Conservation (phyloP, 2,888 invertebrate species). For the Eumerus sabulonum region DNA sequence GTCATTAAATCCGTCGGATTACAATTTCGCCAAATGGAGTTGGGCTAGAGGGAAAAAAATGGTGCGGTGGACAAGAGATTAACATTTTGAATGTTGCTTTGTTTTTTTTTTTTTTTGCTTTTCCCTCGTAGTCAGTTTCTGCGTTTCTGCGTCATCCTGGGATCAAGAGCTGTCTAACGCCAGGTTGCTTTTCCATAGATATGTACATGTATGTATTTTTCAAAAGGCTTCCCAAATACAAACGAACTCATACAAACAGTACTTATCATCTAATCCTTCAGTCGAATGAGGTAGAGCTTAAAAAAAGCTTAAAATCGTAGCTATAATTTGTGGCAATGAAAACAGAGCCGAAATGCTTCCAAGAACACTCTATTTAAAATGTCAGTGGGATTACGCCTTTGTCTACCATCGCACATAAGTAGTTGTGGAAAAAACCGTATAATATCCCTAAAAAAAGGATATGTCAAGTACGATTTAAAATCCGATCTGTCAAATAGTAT, state of each 20-base stretch:
- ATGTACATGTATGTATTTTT: conserved; percentile 46
- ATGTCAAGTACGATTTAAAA: conserved; percentile 1
- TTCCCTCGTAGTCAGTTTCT: conserved; percentile 16
- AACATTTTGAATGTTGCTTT: conserved; percentile 54
- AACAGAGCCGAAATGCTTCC: conserved; percentile 29
- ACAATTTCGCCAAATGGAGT: conserved; percentile 63
- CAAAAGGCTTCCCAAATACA: conserved; percentile 42
- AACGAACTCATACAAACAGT: conserved; percentile 4
- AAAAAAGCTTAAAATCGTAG: conserved; percentile 43
- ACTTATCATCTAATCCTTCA: conserved; percentile 41
- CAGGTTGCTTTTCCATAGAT: background rate
- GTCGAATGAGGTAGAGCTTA: conserved; percentile 46
- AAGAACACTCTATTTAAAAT: conserved; percentile 10
- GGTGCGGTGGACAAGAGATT: conserved; percentile 61
- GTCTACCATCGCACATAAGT: conserved; percentile 1
- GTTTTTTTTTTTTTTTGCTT: conserved; percentile 3
- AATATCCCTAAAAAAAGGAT: conserved; percentile 1
- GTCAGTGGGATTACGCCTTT: conserved; percentile 24
- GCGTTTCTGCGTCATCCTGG: conserved; percentile 30
- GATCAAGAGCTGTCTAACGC: conserved; percentile 38
- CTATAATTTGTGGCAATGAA: conserved; percentile 36
- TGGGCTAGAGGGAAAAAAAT: conserved; percentile 49
- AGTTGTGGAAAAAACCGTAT: no score
- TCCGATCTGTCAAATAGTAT: no score
- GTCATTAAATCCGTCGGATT: conserved; percentile 66